Evolutionary conservation across 2,888 invertebrate genomes (phyloP), one percentile per base, ranked within the genome.

Genomic region (Brachynemurus nebulosus): DNA sequence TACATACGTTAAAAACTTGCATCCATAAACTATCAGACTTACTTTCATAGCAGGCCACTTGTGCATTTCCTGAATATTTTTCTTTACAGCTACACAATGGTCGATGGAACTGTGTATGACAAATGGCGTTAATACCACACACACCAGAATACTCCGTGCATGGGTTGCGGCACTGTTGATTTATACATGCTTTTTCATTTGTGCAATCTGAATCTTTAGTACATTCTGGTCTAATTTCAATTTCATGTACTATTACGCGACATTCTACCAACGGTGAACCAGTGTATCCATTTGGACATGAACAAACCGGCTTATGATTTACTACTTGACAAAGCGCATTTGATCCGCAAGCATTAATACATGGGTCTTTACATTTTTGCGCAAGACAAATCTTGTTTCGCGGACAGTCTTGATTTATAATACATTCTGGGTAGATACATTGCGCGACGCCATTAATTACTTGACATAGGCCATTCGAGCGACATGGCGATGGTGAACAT

Each of bases 341-440:
- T 8, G 86, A 61, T 39, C 90, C 90, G 54, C 90, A 91, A 11
- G 84, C 79, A 51, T 80, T 82, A 44, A 76, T 69, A 57, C 88
- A 86, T 30, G 90, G 89, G 64, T 91, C 86, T 47, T 78, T 71
- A 57, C 91, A 92, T 59, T 82, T 83, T 52, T 86, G 86, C 30
- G 76, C 76, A 55, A 83, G 80, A 57, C 90, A 91, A 2, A 86
- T 80, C 53, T 80, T 76, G 51, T 86, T 78, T 45, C 83, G 74
- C 0, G 86, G 73, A 63, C 91, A 92, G 54, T 91, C 90, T n/a
- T 83, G 80, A 58, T 90, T 90, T 43, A 84, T 79, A 3, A 90
- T 69, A 61, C 91, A 91, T 62, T 90, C 91, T 0, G 89, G 89
- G 62, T 86, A 89, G 44, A 75, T 71, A 57, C 89, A 90, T 42